Conservation (phyloP, 2,888 invertebrate species). For the Auanema freiburgensis region DNA sequence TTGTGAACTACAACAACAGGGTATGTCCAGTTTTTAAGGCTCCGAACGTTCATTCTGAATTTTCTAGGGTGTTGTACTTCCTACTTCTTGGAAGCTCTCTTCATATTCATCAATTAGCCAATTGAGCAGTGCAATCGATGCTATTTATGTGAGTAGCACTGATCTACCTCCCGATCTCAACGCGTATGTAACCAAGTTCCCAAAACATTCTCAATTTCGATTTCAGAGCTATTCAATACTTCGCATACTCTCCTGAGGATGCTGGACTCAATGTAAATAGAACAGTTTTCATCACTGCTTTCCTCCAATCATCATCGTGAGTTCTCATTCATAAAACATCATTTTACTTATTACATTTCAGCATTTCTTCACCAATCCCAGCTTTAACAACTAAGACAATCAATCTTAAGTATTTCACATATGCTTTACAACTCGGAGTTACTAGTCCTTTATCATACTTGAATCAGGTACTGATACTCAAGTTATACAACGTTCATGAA, state of each 20-base stretch:
- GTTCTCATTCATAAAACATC: not conserved
- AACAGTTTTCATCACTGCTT: slow-evolving; percentile 11
- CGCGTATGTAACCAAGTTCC: not conserved
- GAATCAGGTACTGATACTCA: no score
- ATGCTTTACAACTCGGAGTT: slow-evolving; percentile 12
- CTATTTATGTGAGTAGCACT: not conserved
- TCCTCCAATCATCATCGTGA: slow-evolving; percentile 12
- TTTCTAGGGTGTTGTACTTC: not conserved
- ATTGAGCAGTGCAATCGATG: not conserved
- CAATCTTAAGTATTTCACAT: slow-evolving; percentile 20
- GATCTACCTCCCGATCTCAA: slow-evolving; percentile 6
- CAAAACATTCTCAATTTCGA: no score
- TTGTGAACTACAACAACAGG: slow-evolving; percentile 12
- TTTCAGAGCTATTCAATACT: slow-evolving; percentile 15
- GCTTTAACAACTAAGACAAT: slow-evolving; percentile 4
- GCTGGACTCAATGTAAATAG: slow-evolving; percentile 1
- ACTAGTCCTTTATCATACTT: slow-evolving; percentile 6
- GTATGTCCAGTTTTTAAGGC: not conserved
- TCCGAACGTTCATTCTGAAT: not conserved
- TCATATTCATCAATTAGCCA: not conserved
- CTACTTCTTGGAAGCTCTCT: slow-evolving; percentile 6
- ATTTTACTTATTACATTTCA: no score
- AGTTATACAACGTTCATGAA: no score
- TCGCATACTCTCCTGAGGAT: slow-evolving; percentile 1
- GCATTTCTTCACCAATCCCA: slow-evolving; percentile 8